These are phyloP conservation scores for Grallaria varia DNA, from an alignment of 2,113 vertebrate species.

Conservation along the genomic window DNA sequence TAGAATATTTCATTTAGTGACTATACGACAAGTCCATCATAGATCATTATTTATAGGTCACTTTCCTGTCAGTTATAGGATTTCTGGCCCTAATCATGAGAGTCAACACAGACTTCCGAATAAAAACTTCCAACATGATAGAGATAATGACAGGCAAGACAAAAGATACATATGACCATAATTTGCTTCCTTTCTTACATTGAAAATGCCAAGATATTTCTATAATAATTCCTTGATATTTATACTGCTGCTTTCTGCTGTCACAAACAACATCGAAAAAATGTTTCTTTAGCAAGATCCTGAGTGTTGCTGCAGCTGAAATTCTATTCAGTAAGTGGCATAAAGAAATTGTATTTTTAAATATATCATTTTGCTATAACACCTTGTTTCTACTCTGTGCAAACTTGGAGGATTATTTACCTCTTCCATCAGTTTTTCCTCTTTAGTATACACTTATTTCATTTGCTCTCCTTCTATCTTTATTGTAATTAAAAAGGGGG, in stretches of 20 bases:
- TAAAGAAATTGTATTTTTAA: conserved; percentile 12
- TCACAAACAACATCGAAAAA: not conserved
- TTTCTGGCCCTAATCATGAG: conserved; percentile 74
- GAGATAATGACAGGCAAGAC: conserved; percentile 64
- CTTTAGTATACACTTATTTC: not conserved
- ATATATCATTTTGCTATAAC: not conserved
- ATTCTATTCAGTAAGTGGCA: conserved; percentile 41
- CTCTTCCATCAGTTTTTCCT: not conserved
- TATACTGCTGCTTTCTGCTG: conserved; percentile 16
- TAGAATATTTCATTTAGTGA: conserved; percentile 75
- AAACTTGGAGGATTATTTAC: not conserved
- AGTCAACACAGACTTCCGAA: conserved; percentile 79
- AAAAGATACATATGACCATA: conserved; percentile 55
- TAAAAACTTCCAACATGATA: conserved; percentile 75
- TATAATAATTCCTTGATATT: conserved; percentile 58
- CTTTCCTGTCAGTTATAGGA: conserved; percentile 77
- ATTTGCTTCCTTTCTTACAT: conserved; percentile 67
- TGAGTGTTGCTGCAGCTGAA: not conserved
- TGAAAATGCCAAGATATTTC: conserved; percentile 67
- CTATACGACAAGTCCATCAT: conserved; percentile 72
- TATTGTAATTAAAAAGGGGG: not conserved
- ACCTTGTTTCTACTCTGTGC: not conserved
- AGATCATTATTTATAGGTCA: conserved; percentile 76
- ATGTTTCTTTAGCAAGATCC: conserved; percentile 31
- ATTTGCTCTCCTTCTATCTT: not conserved